Percentiles rank a stretch among this genome's conserved stretches.
phyloP scores from a whole-genome alignment of 2,888 invertebrate species.

The Cinara cedri region DNA sequence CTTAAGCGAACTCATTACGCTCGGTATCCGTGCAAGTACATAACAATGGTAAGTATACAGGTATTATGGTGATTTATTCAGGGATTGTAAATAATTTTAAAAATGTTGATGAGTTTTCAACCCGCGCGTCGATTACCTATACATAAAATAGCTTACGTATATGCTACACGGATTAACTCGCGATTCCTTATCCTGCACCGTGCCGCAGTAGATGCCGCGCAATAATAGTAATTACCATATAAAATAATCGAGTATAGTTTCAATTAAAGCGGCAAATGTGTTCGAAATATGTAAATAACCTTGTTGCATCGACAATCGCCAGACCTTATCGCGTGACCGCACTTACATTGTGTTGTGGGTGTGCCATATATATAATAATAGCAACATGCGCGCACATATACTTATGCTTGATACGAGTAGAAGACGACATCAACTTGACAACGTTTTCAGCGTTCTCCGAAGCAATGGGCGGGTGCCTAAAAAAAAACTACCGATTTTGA shows the following conservation, averaged over 20 bases:
- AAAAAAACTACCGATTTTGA: too few relatives aligned
- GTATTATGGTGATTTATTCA: background rate
- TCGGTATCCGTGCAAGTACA: background rate
- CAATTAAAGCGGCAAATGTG: slow-evolving; percentile 40
- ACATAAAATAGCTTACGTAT: slow-evolving; percentile 30
- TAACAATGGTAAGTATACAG: background rate
- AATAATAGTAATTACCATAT: slow-evolving; percentile 29
- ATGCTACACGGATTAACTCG: slow-evolving; percentile 1
- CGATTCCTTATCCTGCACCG: background rate
- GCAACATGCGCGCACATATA: background rate
- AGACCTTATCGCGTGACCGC: slow-evolving; percentile 36
- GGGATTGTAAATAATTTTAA: slow-evolving; percentile 6
- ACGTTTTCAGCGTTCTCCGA: background rate
- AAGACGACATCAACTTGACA: background rate
- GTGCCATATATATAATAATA: background rate
- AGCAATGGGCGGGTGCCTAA: too few relatives aligned
- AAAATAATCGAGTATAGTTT: slow-evolving; percentile 26
- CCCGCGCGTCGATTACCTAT: background rate
- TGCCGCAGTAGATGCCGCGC: background rate
- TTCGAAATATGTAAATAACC: slow-evolving; percentile 39
- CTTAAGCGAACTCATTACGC: background rate
- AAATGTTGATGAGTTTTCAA: slow-evolving; percentile 24
- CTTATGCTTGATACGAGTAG: too few relatives aligned
- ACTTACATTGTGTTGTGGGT: background rate
- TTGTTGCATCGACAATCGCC: slow-evolving; percentile 35